phyloP scores from a whole-genome alignment of 2,888 invertebrate species.

The Ichneumoninae sp. region DNA sequence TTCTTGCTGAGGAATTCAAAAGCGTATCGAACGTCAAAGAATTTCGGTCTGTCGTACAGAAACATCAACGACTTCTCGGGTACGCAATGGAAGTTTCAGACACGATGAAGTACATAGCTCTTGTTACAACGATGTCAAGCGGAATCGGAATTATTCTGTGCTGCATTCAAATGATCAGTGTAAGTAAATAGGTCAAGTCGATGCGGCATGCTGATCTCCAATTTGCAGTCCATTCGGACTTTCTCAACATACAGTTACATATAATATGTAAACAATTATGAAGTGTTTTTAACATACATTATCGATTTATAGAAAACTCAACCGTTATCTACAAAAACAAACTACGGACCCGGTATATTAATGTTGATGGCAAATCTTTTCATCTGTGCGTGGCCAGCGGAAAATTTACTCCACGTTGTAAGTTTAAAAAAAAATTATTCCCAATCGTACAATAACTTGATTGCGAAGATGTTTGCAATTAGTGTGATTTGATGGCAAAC shows the following conservation, averaged over 20 bases:
- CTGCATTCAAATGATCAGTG: constrained; percentile 44
- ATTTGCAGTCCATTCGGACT: no score
- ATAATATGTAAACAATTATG: no score
- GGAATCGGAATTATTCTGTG: constrained; percentile 46
- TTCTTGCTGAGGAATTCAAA: constrained; percentile 41
- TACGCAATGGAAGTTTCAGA: constrained; percentile 31
- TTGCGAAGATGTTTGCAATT: not conserved
- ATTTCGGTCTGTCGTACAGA: constrained; percentile 9
- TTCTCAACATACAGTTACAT: no score
- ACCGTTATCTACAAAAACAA: constrained; percentile 16
- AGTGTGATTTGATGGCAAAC: constrained; percentile 9
- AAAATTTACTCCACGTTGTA: constrained; percentile 51
- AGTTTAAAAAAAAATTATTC: not conserved
- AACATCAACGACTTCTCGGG: constrained; percentile 44
- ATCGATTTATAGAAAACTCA: constrained; percentile 24
- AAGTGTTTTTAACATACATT: not conserved
- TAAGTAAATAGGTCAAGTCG: no score
- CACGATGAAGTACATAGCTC: constrained; percentile 6
- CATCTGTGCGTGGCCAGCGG: not conserved
- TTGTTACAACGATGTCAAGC: not conserved
- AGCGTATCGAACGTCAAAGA: constrained; percentile 17
- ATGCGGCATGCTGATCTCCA: no score
- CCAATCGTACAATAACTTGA: not conserved
- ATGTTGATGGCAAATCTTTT: constrained; percentile 42
- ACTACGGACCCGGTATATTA: constrained; percentile 15